These are phyloP conservation scores for Plebejus melissa DNA, from an alignment of 2,888 invertebrate genomes.

Conservation along the genomic window DNA sequence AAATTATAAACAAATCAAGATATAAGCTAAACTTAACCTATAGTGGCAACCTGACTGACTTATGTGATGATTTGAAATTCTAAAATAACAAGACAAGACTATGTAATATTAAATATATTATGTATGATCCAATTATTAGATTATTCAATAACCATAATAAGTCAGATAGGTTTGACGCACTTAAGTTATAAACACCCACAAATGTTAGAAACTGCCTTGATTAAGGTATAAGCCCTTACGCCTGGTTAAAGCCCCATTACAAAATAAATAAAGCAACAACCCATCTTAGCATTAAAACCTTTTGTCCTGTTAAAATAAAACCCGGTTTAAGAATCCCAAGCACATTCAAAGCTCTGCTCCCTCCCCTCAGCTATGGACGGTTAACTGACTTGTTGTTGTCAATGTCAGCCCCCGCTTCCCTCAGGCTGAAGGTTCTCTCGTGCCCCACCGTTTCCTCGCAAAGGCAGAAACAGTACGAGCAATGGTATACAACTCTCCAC, in stretches of 20 bases:
- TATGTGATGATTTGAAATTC: neutral
- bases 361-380: slow-evolving; percentile 35
- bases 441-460: slow-evolving; percentile 87
- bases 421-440: slow-evolving; percentile 89
- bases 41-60: neutral
- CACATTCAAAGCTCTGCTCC: slow-evolving; percentile 22
- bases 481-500: slow-evolving; percentile 92
- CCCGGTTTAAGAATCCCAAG: neutral
- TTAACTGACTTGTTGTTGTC: slow-evolving; percentile 80
- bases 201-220: slow-evolving; percentile 4
- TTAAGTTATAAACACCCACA: slow-evolving; percentile 6
- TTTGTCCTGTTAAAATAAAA: neutral
- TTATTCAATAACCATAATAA: neutral
- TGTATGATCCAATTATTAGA: too few relatives aligned
- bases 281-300: neutral
- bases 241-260: neutral
- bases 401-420: slow-evolving; percentile 78
- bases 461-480: slow-evolving; percentile 93
- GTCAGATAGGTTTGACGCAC: slow-evolving; percentile 5
- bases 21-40: neutral
- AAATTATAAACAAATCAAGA: too few relatives aligned
- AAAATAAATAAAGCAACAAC: neutral
- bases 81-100: neutral
- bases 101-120: too few relatives aligned
- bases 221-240: neutral